A percentile compares a stretch with the other conserved stretches of the same genome.
Conservation (phyloP, 92 coral and sea anemone genomes). For the Galaxea fascicularis region DNA sequence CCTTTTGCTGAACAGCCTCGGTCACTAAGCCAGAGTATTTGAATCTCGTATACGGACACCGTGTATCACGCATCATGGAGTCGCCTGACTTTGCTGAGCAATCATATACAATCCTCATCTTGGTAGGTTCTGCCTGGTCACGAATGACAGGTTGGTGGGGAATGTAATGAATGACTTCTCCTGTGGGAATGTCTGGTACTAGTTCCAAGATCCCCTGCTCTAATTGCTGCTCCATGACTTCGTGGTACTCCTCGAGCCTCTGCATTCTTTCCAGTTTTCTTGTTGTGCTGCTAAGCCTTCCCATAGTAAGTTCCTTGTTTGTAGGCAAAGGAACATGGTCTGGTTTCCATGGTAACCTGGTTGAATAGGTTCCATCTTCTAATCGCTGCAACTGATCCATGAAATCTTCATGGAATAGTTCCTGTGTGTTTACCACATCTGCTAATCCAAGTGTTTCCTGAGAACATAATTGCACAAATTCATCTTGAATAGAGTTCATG, state of each 20-base stretch:
- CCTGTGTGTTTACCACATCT: slow-evolving; percentile 24
- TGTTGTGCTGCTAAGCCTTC: slow-evolving; percentile 33
- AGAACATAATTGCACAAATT: slow-evolving; percentile 74
- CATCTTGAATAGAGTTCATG: slow-evolving; percentile 49
- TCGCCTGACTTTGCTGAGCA: too few species aligned
- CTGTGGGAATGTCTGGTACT: slow-evolving; percentile 55
- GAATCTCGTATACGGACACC: too few species aligned
- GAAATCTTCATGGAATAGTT: slow-evolving; percentile 59
- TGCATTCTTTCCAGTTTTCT: slow-evolving; percentile 6
- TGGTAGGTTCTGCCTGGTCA: slow-evolving; percentile 49
- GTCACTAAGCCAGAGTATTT: too few species aligned
- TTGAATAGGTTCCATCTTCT: slow-evolving; percentile 61
- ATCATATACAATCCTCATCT: slow-evolving; percentile 15
- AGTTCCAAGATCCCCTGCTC: slow-evolving; percentile 4
- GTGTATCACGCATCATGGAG: too few species aligned
- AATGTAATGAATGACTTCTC: slow-evolving; percentile 34
- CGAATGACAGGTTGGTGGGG: slow-evolving; percentile 45
- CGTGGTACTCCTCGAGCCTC: slow-evolving; percentile 54
- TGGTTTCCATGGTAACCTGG: slow-evolving; percentile 54
- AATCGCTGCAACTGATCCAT: slow-evolving; percentile 45
- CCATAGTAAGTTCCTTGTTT: slow-evolving; percentile 65
- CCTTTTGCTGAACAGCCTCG: too few species aligned
- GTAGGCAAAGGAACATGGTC: slow-evolving; percentile 49
- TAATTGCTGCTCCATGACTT: slow-evolving; percentile 64
- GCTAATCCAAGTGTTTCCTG: slow-evolving; percentile 75